Evolutionary conservation across 2,113 vertebrate species (phyloP), one percentile per base, ranked within the genome.

Genomic region (Verasper variegatus): DNA sequence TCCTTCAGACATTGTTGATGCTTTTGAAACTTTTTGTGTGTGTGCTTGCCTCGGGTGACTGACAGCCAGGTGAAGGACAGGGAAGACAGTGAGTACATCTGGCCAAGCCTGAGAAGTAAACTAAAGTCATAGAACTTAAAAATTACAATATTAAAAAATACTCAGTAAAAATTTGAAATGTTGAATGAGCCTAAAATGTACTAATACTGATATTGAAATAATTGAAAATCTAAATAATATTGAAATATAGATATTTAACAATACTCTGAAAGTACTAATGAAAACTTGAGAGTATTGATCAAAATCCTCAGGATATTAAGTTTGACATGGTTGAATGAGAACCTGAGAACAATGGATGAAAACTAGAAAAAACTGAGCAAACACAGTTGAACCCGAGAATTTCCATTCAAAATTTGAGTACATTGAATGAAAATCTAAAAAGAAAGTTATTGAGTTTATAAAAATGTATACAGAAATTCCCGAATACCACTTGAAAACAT

Each of bases 21-120:
- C 80, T 85, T 76, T 42, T 15, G 0, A 51, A 81, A 76, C 27
- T 85, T 74, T 73, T 59, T 76, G 12, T 56, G 18, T 56, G 54
- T 56, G 10, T 56, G 51, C 21, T 23, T 59, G 68, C 35, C 59
- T 59, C 26, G 47, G 63, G 42, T 84, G 78, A 82, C 63, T 65
- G 78, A 72, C 35, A 68, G 72, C 54, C 57, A 17, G 11, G 54
- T 45, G 47, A 78, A 55, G 57, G 62, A 55, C 5, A 14, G 20
- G 42, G 54, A 62, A 60, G 15, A 54, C 24, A 24, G 27, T 11
- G 17, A 20, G 9, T 2, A 8, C 24, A 58, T 42, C 10, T 45
- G 49, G 52, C 12, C 56, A 49, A 68, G 17, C 5, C 14, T 13
- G 18, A 69, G 1, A 80, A 66, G 6, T 54, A 40, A 31, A 85